These are phyloP conservation scores for Bellardia bayeri DNA, from an alignment of 2,888 invertebrate genomes.

Conservation along the genomic window DNA sequence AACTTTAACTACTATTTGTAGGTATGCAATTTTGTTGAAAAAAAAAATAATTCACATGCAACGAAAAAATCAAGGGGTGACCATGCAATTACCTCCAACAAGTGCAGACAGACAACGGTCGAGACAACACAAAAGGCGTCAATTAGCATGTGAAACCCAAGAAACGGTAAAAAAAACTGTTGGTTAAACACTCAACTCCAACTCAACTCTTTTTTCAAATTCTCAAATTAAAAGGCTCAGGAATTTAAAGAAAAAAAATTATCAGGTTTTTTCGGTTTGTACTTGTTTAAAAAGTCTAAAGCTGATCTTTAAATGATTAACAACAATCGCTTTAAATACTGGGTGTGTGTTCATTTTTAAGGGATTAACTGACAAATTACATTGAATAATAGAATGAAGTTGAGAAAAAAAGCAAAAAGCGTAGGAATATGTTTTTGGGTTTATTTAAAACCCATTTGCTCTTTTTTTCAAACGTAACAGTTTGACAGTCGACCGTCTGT, in stretches of 20 bases:
- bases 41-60: background rate
- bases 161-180: too few species aligned
- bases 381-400: slow-evolving; percentile 8
- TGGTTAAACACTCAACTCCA: background rate
- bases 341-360: slow-evolving; percentile 55
- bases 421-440: slow-evolving; percentile 51
- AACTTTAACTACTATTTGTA: background rate
- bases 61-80: background rate
- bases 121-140: background rate
- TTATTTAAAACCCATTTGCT: background rate
- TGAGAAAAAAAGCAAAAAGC: slow-evolving; percentile 30
- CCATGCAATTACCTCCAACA: background rate
- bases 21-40: background rate
- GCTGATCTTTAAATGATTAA: slow-evolving; percentile 11
- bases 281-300: background rate
- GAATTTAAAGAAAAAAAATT: background rate
- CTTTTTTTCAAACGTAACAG: background rate
- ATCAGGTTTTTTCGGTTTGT: background rate
- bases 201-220: background rate
- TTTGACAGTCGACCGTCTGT: slow-evolving; percentile 60
- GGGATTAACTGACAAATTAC: slow-evolving; percentile 62
- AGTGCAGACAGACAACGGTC: background rate
- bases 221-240: background rate
- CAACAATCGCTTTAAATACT: slow-evolving; percentile 30
- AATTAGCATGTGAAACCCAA: background rate